Percentiles rank a stretch among this genome's conserved stretches.
Conservation (phyloP, 64 coral and sea anemone species). For the Montipora cactus region DNA sequence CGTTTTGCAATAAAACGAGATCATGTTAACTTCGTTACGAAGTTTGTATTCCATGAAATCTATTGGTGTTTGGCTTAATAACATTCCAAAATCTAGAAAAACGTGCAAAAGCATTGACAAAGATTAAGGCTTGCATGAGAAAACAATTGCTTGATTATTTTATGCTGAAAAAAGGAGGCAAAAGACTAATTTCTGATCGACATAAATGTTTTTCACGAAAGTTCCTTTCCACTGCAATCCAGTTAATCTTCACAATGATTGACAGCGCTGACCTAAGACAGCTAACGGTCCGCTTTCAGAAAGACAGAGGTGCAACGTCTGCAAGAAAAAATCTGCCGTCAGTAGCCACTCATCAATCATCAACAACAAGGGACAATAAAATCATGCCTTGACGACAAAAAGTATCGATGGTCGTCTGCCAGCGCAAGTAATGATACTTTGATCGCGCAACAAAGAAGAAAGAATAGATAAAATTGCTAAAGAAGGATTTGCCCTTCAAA, state of each 20-base stretch:
- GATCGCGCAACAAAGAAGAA: too few relatives aligned
- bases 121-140: not conserved
- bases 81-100: not conserved
- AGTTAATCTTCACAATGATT: not conserved
- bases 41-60: not conserved
- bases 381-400: not conserved
- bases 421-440: not conserved
- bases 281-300: not conserved
- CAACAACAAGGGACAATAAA: not conserved
- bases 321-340: constrained; percentile 34
- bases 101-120: not conserved
- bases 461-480: too few relatives aligned
- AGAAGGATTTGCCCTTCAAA: too few relatives aligned
- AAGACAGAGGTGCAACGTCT: constrained; percentile 34
- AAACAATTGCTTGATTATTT: not conserved
- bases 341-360: constrained; percentile 28
- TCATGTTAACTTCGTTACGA: not conserved
- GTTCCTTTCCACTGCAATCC: not conserved
- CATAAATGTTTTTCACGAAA: not conserved
- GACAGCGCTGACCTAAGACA: not conserved
- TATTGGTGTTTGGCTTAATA: not conserved
- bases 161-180: not conserved
- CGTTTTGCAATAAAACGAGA: not conserved
- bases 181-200: not conserved
- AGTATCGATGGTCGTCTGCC: not conserved